Evolutionary conservation across 2,797 vertebrate genomes (phyloP), one percentile per base, ranked within the genome.

Genomic region (Darevskia nairensis): DNA sequence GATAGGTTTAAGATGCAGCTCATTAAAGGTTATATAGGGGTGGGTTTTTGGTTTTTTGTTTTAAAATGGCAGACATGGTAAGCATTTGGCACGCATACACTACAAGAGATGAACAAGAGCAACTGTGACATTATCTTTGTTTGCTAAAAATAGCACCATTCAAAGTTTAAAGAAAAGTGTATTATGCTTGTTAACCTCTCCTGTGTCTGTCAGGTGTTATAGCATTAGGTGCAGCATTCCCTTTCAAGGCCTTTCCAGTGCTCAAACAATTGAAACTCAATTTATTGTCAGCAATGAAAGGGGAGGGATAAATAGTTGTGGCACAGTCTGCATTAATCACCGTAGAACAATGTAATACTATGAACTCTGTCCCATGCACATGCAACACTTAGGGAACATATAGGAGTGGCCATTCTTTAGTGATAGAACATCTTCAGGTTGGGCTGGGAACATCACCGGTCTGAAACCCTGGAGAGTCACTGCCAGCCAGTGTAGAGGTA

Each of bases 21-120:
- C 32, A 7, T 84, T 41, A 89, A 89, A 90, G 93, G 82, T 50
- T 93, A 88, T 92, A 95, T 82, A 80, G 90, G 50, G 50, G 50
- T 55, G 50, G 50, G 50, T 35, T 3, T 11, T 3, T 50, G 11
- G 3, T 13, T 46, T 46, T 44, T 50, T 92, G 35, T 95, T 94
- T 91, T 86, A 92, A 90, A 91, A 95, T 93, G 93, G 94, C 89
- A 95, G 94, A 92, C 90, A 95, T 0, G 93, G 94, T 90, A 94
- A 95, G 90, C 32, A 95, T 95, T 95, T 95, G 95, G 94, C 93
- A 92, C 78, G 82, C 94, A 83, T 91, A 0, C 87, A 92, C 94
- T 94, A 93, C 91, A 94, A 95, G 92, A 96, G 95, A 96, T 94
- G 94, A 95, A 90, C 95, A 93, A 95, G 93, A 94, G 87, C 95